A percentile compares a stretch with the other conserved stretches of the same genome.
Conservation (phyloP, 2,888 invertebrate species). For the Athalia circularis region DNA sequence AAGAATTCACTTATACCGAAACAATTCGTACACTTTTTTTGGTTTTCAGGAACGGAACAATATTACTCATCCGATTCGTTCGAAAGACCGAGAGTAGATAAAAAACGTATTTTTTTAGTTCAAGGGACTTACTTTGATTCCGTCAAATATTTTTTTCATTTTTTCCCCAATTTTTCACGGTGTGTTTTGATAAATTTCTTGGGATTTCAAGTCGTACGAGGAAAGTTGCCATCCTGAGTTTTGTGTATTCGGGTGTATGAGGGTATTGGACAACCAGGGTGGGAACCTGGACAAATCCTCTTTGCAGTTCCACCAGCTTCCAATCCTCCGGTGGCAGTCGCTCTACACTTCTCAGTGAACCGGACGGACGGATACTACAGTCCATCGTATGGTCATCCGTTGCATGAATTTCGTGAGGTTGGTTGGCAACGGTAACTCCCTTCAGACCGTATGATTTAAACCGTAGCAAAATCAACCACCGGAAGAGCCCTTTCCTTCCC, state of each 20-base stretch:
- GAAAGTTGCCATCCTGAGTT: not conserved
- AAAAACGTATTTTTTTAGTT: no score
- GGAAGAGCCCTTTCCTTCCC: slow-evolving; percentile 33
- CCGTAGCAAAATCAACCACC: slow-evolving; percentile 41
- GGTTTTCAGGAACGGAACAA: no score
- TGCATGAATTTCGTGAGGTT: not conserved
- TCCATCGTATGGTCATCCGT: slow-evolving; percentile 35
- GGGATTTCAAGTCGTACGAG: not conserved
- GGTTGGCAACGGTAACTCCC: not conserved
- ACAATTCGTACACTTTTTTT: no score
- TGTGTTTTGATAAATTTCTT: not conserved
- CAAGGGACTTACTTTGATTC: no score
- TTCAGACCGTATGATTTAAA: slow-evolving; percentile 39
- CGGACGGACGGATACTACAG: not conserved
- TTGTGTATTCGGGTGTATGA: no score
- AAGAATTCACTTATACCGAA: not conserved
- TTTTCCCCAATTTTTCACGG: no score
- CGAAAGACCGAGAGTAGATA: no score
- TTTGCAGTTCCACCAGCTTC: not conserved
- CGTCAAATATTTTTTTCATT: no score
- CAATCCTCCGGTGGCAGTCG: no score
- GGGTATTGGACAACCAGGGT: no score
- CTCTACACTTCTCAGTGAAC: slow-evolving; percentile 2
- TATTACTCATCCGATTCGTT: no score
- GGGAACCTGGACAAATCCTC: slow-evolving; percentile 23